Evolutionary conservation across 2,113 vertebrate genomes (phyloP), one percentile per base, ranked within the genome.

Genomic region (Notarius quadriscutis): DNA sequence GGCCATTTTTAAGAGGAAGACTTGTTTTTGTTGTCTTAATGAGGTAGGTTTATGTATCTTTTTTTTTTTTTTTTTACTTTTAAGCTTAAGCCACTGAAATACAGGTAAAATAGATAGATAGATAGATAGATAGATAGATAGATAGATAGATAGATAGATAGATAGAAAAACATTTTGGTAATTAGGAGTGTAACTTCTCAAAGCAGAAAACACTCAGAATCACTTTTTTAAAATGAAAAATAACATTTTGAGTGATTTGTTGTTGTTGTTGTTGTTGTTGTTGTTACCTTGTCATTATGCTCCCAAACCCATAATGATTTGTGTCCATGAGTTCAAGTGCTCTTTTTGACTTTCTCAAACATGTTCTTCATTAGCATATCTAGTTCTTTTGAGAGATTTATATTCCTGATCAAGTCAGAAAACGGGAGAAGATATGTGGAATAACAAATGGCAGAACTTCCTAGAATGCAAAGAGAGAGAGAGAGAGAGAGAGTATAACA

Each of bases 1-100:
- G 83, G 78, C 62, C 30, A 48, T 86, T 84, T 89, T 88, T 51
- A 84, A 34, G 58, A 67, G 57, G 63, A 67, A 83, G 84, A 83
- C 84, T 78, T 91, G 84, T 91, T 93, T 92, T 91, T 90, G 84
- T 92, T 88, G 30, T 90, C 71, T 81, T 90, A 90, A 92, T 91
- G 77, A 90, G 89, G 84, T 89, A 81, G 84, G n/a, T 91, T 81
- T 92, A 69, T 65, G 72, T 84, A 87, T 86, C 58, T 82, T 62
- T 84, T 90, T 80, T 89, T 41, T 30, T 81, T 91, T 30, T 81
- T 91, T 87, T 79, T 30, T 63, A 60, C 83, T 63, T 62, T 7
- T 34, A 57, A 89, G 88, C 87, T 86, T 89, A 87, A 89, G 91
- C 88, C 89, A 89, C 84, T 81, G 22, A 84, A 88, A 88, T 69